Evolutionary conservation across 2,113 vertebrate species (phyloP).

Genomic region (Indicator maculatus): DNA sequence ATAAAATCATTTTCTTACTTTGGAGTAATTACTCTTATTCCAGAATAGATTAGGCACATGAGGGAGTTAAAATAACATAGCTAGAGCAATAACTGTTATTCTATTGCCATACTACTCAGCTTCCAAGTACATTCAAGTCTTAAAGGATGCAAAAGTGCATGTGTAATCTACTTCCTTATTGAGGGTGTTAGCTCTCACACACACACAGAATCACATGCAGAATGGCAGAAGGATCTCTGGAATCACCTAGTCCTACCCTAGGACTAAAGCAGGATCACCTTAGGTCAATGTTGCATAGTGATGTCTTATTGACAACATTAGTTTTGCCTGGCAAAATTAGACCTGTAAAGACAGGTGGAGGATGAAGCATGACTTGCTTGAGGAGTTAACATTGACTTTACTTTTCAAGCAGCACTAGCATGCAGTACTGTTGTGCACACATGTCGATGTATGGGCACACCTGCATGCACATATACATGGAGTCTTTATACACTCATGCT

Average conservation of each 20-base stretch:
- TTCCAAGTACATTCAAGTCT: background rate
- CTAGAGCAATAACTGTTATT: conserved; percentile 19
- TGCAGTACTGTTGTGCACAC: background rate
- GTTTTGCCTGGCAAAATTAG: background rate
- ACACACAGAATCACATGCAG: too few relatives aligned
- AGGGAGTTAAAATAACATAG: conserved; percentile 44
- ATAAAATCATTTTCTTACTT: conserved; percentile 48
- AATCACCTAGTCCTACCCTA: too few relatives aligned
- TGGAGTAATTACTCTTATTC: conserved; percentile 55
- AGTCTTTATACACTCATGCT: background rate
- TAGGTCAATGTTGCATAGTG: background rate
- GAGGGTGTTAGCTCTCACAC: background rate
- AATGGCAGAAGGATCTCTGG: too few relatives aligned
- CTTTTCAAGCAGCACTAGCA: background rate
- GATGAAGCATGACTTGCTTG: accelerated
- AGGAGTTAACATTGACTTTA: background rate
- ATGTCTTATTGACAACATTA: background rate
- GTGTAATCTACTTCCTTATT: background rate
- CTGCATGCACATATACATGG: too few relatives aligned
- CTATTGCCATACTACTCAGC: background rate
- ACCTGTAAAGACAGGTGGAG: background rate
- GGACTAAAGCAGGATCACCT: too few relatives aligned
- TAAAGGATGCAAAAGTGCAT: background rate
- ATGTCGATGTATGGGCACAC: background rate
- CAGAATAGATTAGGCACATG: conserved; percentile 39